Evolutionary conservation across 2,888 invertebrate species (phyloP), one percentile per base, ranked within the genome.

Genomic region (Slavum lentiscoides): DNA sequence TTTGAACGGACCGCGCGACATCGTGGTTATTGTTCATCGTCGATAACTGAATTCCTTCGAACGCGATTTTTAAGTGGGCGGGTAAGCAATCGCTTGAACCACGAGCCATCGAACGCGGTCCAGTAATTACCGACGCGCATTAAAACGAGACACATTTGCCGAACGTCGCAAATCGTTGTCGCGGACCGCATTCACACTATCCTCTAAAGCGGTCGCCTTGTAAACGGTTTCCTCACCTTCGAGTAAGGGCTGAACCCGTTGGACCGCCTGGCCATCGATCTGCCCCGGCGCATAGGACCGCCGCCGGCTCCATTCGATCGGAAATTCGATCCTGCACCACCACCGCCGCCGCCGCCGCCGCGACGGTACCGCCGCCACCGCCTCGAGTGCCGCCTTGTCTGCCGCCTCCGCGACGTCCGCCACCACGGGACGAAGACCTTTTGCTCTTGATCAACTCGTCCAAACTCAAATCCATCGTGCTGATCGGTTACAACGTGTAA

Each of bases 361-460:
- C 2, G 30, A 30, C n/a, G n/a, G 89, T 88, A 83, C 87, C 86
- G 72, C 87, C 87, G 86, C 89, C 88, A 83, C 89, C 87, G 72
- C 88, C 89, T 85, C 87, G 89, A 83, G 61, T 85, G 84, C 83
- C 86, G 84, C 85, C 87, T 83, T 85, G 87, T 84, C 88, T 88
- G 84, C 85, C 85, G 64, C 89, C 84, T 43, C 85, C 88, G 23
- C 89, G 87, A 21, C 89, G 86, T 43, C 88, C 86, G 21, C 89
- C 87, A 58, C 90, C 87, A 58, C 90, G 88, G 84, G 91, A 89
- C 83, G 92, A 89, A 83, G 91, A 90, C 83, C 89, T 89, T 88
- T 92, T 94, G 85, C 90, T 93, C 86, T 94, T 97, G 85, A 98
- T 98, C 83, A 98, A 96, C 85, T 98, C 98, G 87, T 98, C 98